Evolutionary conservation across 1,140 invertebrate genomes (phyloP), one percentile per base, ranked within the genome.

Genomic region (Cydia splendana): DNA sequence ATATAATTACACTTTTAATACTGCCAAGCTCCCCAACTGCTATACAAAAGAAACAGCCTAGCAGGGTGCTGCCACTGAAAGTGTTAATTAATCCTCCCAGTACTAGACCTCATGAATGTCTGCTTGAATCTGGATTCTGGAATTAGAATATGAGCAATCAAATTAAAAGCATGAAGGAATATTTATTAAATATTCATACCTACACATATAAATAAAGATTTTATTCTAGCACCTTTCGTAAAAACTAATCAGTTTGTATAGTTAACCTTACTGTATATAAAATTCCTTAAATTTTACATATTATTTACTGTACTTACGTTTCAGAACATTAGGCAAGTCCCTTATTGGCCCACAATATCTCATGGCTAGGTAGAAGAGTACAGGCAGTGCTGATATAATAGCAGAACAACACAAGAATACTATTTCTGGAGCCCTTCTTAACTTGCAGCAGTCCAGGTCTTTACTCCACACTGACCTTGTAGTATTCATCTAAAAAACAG

Each of bases 381-480:
- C 79, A 74, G 94, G 94, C 65, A 94, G 77, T 74, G 91, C 75
- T 34, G 93, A 88, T 77, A 95, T 92, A n/a, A 93, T 78, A 62
- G 85, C 89, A 76, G 94, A 90, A 75, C 91, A 93, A 74, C 86
- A 85, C 77, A 95, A 86, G 87, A 95, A 95, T 77, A 93, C 86
- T 71, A 93, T 79, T 93, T 95, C 94, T 73, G 93, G 92, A 77
- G 93, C 92, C 81, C 84, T 90, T 73, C 94, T 84, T 45, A 94
- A 86, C 84, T 93, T 91, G 84, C 94, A 95, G 82, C 94, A 95
- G 67, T 93, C 91, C 0, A 93, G 81, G 45, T 79, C 87, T 79
- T 91, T 91, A 80, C 94, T 95, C 94, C 94, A 95, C 76, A 92
- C 93, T 71, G 87, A 90, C 80, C 94, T 90, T 62, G 94, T 95